Percentiles rank a stretch among this genome's conserved stretches.
phyloP scores from a whole-genome alignment of 2,797 vertebrate species.

The Euphonia xanthogaster region DNA sequence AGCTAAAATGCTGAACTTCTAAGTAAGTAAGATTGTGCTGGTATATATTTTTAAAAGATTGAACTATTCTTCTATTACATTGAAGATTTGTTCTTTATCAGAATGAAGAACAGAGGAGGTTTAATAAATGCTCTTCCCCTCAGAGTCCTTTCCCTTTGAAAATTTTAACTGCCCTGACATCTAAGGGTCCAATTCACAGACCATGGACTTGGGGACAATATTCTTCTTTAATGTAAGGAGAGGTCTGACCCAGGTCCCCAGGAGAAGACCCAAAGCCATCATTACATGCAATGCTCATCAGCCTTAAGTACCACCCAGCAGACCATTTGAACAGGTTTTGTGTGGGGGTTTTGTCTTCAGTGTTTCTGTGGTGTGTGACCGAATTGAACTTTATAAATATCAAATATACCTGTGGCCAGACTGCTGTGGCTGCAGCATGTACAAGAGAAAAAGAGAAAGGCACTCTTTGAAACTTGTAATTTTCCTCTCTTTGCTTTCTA shows the following conservation, averaged over 20 bases:
- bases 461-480: background rate
- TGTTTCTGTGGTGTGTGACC: background rate
- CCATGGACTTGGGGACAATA: background rate
- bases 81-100: conserved; percentile 17
- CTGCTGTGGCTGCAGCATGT: background rate
- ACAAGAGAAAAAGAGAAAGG: background rate
- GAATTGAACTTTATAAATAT: conserved; percentile 2
- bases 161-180: background rate
- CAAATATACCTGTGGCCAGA: background rate
- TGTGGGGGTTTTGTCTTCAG: background rate
- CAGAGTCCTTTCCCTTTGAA: conserved; percentile 23
- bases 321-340: background rate
- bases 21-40: background rate
- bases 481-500: conserved; percentile 1
- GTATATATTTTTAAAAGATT: conserved; percentile 1
- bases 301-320: background rate
- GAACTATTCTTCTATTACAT: conserved; percentile 12
- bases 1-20: background rate
- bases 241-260: background rate
- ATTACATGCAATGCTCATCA: background rate
- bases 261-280: background rate
- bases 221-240: background rate
- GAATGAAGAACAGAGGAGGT: background rate
- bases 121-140: conserved; percentile 36
- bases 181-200: conserved; percentile 2